phyloP scores from a whole-genome alignment of 2,888 invertebrate species.

The Acanthoscelides obtectus region DNA sequence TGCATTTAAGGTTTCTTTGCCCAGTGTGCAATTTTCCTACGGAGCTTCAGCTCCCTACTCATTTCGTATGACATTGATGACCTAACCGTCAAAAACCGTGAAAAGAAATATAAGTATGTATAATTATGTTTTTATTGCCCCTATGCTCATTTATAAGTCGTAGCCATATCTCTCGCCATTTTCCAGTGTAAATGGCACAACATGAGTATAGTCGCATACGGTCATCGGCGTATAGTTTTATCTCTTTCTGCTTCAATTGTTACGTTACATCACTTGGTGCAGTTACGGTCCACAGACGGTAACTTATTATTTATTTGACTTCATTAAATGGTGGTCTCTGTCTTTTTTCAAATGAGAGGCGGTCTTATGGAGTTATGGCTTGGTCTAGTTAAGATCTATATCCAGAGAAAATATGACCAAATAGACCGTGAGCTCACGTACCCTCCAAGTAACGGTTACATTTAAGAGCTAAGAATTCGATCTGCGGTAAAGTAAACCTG shows the following conservation, averaged over 20 bases:
- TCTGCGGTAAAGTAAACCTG: too few species aligned
- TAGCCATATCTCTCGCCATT: neutral
- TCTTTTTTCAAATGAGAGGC: neutral
- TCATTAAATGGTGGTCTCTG: constrained; percentile 10
- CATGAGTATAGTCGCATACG: constrained; percentile 11
- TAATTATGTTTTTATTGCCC: neutral
- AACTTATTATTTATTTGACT: constrained; percentile 16
- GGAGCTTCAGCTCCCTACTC: too few species aligned
- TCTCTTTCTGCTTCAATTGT: constrained; percentile 24
- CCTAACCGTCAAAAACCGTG: too few species aligned
- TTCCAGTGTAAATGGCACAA: neutral
- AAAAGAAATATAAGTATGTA: too few species aligned
- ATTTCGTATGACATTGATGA: too few species aligned
- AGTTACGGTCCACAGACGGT: constrained; percentile 21
- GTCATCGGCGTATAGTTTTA: constrained; percentile 12
- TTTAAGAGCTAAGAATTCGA: too few species aligned
- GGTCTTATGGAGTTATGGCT: neutral
- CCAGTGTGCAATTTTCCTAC: too few species aligned
- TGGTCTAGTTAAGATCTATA: neutral
- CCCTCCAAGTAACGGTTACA: too few species aligned
- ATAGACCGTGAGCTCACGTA: too few species aligned
- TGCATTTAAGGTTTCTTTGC: too few species aligned
- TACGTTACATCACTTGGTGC: constrained; percentile 18
- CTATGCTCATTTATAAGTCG: constrained; percentile 2
- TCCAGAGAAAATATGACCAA: neutral